Percentiles rank a stretch among this genome's conserved stretches.
phyloP scores from a whole-genome alignment of 2,888 invertebrate genomes.

The Caenorhabditis macrosperma region DNA sequence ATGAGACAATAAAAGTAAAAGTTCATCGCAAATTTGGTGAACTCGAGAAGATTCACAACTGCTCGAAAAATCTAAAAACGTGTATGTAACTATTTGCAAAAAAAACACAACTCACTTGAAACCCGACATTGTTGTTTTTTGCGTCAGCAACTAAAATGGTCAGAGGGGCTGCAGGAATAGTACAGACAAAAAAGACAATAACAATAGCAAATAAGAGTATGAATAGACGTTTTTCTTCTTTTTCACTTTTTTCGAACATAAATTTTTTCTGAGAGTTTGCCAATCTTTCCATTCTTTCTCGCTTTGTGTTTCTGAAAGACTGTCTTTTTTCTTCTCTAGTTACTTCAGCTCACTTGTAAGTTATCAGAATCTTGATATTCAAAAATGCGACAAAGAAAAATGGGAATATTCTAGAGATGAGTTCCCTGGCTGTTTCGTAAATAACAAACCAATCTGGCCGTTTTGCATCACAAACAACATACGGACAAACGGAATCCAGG shows the following conservation, averaged over 20 bases:
- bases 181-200: constrained; percentile 82
- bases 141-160: constrained; percentile 81
- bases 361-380: constrained; percentile 82
- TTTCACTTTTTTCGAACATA: constrained; percentile 71
- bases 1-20: constrained; percentile 82
- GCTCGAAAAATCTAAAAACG: constrained; percentile 81
- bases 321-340: background rate
- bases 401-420: constrained; percentile 82
- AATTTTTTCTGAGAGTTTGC: constrained; percentile 71
- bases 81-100: too few relatives aligned
- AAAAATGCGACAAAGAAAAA: constrained; percentile 82
- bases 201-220: constrained; percentile 82
- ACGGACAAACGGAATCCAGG: constrained; percentile 66
- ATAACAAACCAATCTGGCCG: constrained; percentile 71
- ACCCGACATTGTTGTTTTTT: constrained; percentile 72
- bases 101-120: constrained; percentile 70
- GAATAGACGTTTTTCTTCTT: constrained; percentile 82
- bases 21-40: constrained; percentile 83
- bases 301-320: constrained; percentile 79
- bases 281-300: constrained; percentile 79
- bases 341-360: constrained; percentile 79
- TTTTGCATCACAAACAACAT: constrained; percentile 76
- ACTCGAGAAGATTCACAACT: constrained; percentile 82
- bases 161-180: constrained; percentile 82
- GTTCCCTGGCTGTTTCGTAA: constrained; percentile 77